Evolutionary conservation across 2,888 invertebrate species (phyloP).

Genomic region (Spodoptera picta): DNA sequence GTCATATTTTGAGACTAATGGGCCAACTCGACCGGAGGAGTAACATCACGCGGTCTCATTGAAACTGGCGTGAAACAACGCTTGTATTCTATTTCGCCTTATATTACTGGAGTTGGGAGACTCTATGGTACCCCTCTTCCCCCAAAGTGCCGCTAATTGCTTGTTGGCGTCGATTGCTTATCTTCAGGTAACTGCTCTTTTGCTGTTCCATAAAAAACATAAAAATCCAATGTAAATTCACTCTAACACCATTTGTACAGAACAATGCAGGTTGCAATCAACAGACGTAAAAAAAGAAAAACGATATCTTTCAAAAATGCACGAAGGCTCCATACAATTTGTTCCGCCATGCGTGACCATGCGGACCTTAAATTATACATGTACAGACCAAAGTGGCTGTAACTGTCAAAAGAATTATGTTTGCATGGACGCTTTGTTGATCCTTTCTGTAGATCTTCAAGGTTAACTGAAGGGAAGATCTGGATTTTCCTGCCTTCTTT

Average conservation of each 20-base stretch:
- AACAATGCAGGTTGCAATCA: slow-evolving; percentile 80
- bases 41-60: too few species aligned
- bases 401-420: slow-evolving; percentile 55
- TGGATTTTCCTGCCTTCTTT: not conserved
- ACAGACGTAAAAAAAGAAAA: slow-evolving; percentile 65
- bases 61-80: too few species aligned
- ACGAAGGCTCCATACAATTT: slow-evolving; percentile 67
- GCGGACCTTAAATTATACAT: slow-evolving; percentile 58
- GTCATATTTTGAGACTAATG: too few species aligned
- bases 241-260: slow-evolving; percentile 63
- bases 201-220: slow-evolving; percentile 11
- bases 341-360: slow-evolving; percentile 65
- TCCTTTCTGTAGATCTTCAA: slow-evolving; percentile 31
- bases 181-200: not conserved
- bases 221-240: slow-evolving; percentile 55
- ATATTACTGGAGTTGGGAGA: too few species aligned
- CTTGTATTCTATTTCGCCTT: too few species aligned
- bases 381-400: slow-evolving; percentile 60
- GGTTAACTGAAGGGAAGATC: slow-evolving; percentile 13
- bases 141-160: too few species aligned
- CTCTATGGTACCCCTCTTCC: too few species aligned
- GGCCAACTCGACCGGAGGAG: too few species aligned
- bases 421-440: slow-evolving; percentile 22
- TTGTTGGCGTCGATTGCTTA: too few species aligned
- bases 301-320: slow-evolving; percentile 67